Base-by-base conservation (phyloP, 2,888 invertebrate species). In the Seira musarum region DNA sequence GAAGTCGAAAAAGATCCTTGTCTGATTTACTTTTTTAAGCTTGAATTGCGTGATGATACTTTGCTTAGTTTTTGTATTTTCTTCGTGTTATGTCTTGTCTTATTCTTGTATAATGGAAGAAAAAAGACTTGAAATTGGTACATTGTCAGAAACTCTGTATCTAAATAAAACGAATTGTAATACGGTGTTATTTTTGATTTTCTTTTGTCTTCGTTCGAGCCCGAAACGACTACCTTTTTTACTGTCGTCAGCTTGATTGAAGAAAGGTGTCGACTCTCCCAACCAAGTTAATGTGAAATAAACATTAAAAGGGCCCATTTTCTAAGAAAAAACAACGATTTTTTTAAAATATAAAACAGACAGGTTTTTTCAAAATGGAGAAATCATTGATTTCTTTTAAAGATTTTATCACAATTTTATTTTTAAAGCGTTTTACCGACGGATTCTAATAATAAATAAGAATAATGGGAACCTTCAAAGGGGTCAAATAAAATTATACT, bases 281-380 rank as follows among this genome's bases (percentile, higher is more conserved):
- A n/a, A n/a, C n/a, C n/a, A n/a, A n/a, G n/a, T n/a, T 63, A 68
- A 69, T 77, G n/a, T 76, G 17, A 30, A 30, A 30, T 30, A 8
- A 30, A 30, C 30, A 8, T 65, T 25, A 70, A 65, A 65, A 70
- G 67, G 66, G 71, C 60, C 67, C 24, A 61, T 78, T 78, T 78
- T 78, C 78, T 61, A 3, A 53, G 78, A 78, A 78, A 72, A 77
- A 53, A 49, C 63, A 69, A 66, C 68, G 24, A 70, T 25, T 72
- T 49, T 30, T 30, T 30, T 17, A 30, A 46, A 61, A 78, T 66
- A 78, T 60, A 66, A 78, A 40, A 71, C 71, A 71, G 60, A 49
- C 70, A 71, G 15, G 60, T 21, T 60, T 63, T 25, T 21, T 5
- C 1, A 3, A 49, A 71, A 40, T 61, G 17, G 46, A 40, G 68